Base-by-base conservation (phyloP, 2,888 invertebrate genomes). In the Lamellibrachia columna region DNA sequence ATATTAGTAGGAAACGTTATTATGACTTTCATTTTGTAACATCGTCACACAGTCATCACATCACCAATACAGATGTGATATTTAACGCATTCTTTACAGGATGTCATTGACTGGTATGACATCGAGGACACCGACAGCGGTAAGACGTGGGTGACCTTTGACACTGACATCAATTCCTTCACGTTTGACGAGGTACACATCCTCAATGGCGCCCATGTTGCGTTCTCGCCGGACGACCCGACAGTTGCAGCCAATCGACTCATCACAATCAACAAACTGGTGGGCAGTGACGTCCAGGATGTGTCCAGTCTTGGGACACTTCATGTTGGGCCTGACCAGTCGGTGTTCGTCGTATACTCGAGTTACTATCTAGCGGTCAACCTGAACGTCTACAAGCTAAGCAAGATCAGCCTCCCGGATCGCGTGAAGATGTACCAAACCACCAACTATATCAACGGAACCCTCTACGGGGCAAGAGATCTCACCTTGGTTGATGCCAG, bases 111-210 rank as follows among this genome's bases (percentile, higher is more conserved):
- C 75, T 75, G 75, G 75, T 6, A 6, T n/a, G 2, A 91, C 53
- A 52, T 91, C n/a, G 22, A 91, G 55, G n/a, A 8, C 55, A 53
- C 53, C 2, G 95, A 95, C 52, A 93, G 93, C 53, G 94, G 95
- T 40, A 94, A 95, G 8, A 94, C 95, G n/a, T 95, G 95, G 95
- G 93, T 95, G 90, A 93, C 94, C 8, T 94, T 94, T 90, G 53
- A 91, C 3, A 92, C 91, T 40, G 91, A 92, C 28, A 93, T 92
- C 52, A 90, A 91, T 28, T 53, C 92, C 90, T 92, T 94, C 52
- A 93, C 92, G 22, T 91, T 95, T 11, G 94, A 94, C 90, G 94
- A 95, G 58, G 92, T 95, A 11, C 93, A 94, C 92, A 92, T 95
- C 58, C 93, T 91, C 22, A 94, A 94, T 92, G 95, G 95, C 90